Base-by-base conservation (phyloP, 35 echinoderm and acorn worm genomes). In the Diadema setosum region DNA sequence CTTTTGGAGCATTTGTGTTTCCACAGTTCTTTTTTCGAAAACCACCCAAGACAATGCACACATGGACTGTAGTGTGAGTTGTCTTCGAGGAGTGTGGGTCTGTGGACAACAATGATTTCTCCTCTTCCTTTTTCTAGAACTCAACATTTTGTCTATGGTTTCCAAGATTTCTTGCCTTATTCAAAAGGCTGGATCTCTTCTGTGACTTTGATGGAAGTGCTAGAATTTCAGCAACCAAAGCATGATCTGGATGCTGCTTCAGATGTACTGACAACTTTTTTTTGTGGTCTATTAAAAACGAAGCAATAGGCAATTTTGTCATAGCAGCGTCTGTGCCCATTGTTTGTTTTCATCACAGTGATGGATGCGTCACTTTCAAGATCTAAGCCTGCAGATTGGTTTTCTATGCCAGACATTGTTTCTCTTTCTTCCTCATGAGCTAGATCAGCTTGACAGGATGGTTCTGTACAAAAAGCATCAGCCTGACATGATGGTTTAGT, bases 301-400 rank as follows among this genome's bases (percentile, higher is more conserved):
- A 87, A 92, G 45, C 90, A 92, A 39, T 92, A 92, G 1, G 90
- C 84, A 1, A 55, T 67, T 81, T 92, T 92, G 30, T 92, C 90
- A 86, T 92, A 92, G 31, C 63, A 67, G 8, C 63, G 3, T 67
- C 31, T 67, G 63, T 31, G 63, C 32, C 30, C 5, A 30, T 67
- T 67, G 0, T 67, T 67, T 18, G 63, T 67, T 55, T 12, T 1
- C 49, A 55, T 55, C 49, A 55, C 49, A 55, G 49, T 55, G 21
- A 55, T 55, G 21, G 49, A 12, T 21, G 21, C 49, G 14, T 55
- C 21, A 55, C 21, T 2, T 12, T 2, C 49, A 55, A 2, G 49
- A 21, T 21, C 21, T 55, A 21, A 16, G 14, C 49, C 49, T 0
- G 14, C 49, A 16, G 0, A 12, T 55, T 55, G 49, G 49, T 55